Base-by-base conservation (phyloP, 2,888 invertebrate species). In the Drosophila meridiana region DNA sequence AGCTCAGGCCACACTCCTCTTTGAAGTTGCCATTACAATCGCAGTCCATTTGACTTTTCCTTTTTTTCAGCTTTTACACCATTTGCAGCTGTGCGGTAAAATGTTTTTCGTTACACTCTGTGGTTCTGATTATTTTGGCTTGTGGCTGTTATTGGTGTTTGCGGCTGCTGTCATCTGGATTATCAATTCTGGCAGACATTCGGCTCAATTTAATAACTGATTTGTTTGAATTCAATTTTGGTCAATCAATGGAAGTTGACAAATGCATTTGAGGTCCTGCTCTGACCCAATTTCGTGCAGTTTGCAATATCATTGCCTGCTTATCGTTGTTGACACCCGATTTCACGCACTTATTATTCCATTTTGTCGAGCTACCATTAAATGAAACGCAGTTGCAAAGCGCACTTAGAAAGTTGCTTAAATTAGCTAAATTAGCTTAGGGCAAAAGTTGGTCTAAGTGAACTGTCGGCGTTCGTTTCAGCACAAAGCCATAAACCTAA, bases 181-280 rank as follows among this genome's bases (percentile, higher is more conserved):
- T 73, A 72, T 81, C 68, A 66, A 60, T 59, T 64, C 58, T 62
- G 53, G 57, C 77, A 78, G 76, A 75, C 69, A 69, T 69, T 86
- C 47, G 53, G 57, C 64, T 71, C 77, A 63, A 81, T 81, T 88
- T 70, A 69, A 87, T 78, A 82, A 79, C 70, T 61, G 83, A 85
- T 80, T 80, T 69, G 53, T 60, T 48, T 30, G 56, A 74, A 70
- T 73, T 79, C 72, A 75, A 79, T 84, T 78, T 67, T 50, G 68
- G 62, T 56, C 66, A 59, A 34, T 61, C 62, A 59, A 73, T 42
- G 42, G 47, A 47, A 60, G 47, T 73, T 66, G 70, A 14, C 28
- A 64, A 75, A 66, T 77, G 68, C 73, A 73, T 50, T 69, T 47
- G 48, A 38, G 55, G 36, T 8, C 30, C 26, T 11, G 7, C 50